phyloP scores from a whole-genome alignment of 2,113 vertebrate genomes.

The Cottus gobio region DNA sequence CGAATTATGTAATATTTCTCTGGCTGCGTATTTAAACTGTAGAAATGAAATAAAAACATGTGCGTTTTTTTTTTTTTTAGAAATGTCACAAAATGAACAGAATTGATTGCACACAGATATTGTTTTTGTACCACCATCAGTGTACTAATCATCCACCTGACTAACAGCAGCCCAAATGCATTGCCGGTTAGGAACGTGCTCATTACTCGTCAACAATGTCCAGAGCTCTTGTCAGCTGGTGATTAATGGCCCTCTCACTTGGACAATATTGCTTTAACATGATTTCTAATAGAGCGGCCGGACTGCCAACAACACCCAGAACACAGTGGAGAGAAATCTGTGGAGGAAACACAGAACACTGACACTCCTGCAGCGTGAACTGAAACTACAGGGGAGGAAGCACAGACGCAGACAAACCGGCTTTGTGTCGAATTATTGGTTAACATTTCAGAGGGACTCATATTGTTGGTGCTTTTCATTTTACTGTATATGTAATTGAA shows the following conservation, averaged over 20 bases:
- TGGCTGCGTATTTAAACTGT: conserved; percentile 5
- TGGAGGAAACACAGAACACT: conserved; percentile 68
- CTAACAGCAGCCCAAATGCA: conserved; percentile 63
- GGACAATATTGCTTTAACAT: conserved; percentile 71
- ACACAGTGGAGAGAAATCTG: conserved; percentile 32
- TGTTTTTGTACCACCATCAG: conserved; percentile 28
- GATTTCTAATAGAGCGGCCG: conserved; percentile 69
- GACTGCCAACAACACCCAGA: conserved; percentile 56
- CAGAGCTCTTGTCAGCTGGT: conserved; percentile 75
- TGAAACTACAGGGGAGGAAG: conserved; percentile 45
- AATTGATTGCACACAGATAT: conserved; percentile 41
- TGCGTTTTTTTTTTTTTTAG: conserved; percentile 21
- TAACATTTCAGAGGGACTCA: conserved; percentile 14
- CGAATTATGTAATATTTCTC: not conserved
- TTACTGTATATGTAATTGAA: not conserved
- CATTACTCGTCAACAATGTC: conserved; percentile 76
- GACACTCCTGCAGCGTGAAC: conserved; percentile 36
- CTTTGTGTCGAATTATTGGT: conserved; percentile 7
- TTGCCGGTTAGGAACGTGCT: conserved; percentile 70
- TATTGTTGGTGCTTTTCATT: conserved; percentile 18
- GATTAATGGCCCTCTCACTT: conserved; percentile 78
- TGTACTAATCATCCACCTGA: conserved; percentile 64
- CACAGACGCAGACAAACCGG: conserved; percentile 25
- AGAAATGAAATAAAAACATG: conserved; percentile 41
- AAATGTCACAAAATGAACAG: conserved; percentile 62